Conservation (phyloP, 1,140 invertebrate genomes). For the Physella acuta region DNA sequence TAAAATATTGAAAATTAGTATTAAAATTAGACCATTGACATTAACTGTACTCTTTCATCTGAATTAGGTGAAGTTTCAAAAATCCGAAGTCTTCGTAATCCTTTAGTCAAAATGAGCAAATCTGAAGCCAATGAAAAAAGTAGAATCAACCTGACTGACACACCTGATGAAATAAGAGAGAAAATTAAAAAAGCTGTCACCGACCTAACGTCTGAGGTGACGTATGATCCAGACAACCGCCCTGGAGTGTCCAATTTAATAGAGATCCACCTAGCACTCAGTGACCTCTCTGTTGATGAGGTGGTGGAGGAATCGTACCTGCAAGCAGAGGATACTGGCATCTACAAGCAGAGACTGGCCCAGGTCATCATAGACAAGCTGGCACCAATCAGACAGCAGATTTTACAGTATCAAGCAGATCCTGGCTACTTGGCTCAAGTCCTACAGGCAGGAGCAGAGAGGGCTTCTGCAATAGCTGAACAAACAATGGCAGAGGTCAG, state of each 20-base stretch:
- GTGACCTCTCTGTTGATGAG: slow-evolving; percentile 70
- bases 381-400: slow-evolving; percentile 71
- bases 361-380: slow-evolving; percentile 74
- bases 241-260: slow-evolving; percentile 89
- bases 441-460: slow-evolving; percentile 71
- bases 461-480: slow-evolving; percentile 71
- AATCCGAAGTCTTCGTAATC: slow-evolving; percentile 51
- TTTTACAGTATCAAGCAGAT: slow-evolving; percentile 66
- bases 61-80: slow-evolving; percentile 46
- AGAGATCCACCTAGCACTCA: slow-evolving; percentile 72
- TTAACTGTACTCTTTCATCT: neutral
- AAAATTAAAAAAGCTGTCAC: slow-evolving; percentile 92
- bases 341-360: slow-evolving; percentile 78
- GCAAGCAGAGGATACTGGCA: slow-evolving; percentile 71
- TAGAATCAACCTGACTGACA: slow-evolving; percentile 79
- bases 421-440: slow-evolving; percentile 69
- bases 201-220: slow-evolving; percentile 83
- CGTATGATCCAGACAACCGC: slow-evolving; percentile 75
- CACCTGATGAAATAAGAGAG: slow-evolving; percentile 72
- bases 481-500: slow-evolving; percentile 72
- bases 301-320: slow-evolving; percentile 70
- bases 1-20: neutral
- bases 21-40: neutral
- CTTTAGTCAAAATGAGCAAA: slow-evolving; percentile 96
- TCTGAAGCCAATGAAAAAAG: slow-evolving; percentile 79